Evolutionary conservation across 1,140 invertebrate species (phyloP).

Genomic region (Megathymus violae): DNA sequence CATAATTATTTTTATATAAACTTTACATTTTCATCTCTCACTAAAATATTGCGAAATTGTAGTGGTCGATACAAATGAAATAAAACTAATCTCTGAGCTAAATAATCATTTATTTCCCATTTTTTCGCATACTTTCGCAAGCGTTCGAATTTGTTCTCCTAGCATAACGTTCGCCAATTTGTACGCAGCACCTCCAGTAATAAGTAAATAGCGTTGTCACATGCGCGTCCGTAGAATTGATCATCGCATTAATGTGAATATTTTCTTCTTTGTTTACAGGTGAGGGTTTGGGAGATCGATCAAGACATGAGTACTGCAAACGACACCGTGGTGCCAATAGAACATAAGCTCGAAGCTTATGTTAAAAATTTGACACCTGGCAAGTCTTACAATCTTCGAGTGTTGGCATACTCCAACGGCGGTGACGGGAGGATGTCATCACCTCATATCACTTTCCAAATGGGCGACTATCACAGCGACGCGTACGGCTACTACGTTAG

Average conservation of each 20-base stretch:
- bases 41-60: no score
- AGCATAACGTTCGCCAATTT: no score
- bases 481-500: conserved; percentile 71
- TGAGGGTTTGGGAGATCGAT: conserved; percentile 95
- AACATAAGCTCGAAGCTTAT: conserved; percentile 90
- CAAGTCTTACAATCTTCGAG: conserved; percentile 94
- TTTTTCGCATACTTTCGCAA: no score
- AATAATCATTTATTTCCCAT: no score
- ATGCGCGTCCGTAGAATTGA: no score
- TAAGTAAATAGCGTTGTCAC: no score
- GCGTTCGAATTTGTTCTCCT: no score
- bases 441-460: conserved; percentile 93
- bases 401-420: conserved; percentile 96
- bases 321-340: conserved; percentile 91
- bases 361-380: conserved; percentile 92
- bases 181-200: no score
- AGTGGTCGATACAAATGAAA: no score
- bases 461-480: conserved; percentile 86
- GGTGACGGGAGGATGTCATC: conserved; percentile 98
- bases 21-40: no score
- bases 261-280: conserved; percentile 78
- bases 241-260: conserved; percentile 8
- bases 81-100: no score
- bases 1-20: no score
- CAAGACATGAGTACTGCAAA: conserved; percentile 96